phyloP scores from a whole-genome alignment of 2,113 vertebrate species.

The Notarius lentiginosus region DNA sequence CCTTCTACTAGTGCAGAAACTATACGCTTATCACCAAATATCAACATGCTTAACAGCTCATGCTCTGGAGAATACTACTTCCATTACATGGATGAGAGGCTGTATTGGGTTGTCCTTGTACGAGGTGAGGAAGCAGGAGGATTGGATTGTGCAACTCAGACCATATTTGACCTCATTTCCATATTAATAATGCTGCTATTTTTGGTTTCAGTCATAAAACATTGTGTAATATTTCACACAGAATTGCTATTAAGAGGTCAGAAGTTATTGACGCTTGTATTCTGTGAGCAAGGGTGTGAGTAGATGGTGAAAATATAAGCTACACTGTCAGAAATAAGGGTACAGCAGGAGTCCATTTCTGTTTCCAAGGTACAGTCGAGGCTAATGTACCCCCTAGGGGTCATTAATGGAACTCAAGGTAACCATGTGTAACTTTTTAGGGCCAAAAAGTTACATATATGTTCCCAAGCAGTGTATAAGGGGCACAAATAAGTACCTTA shows the following conservation, averaged over 20 bases:
- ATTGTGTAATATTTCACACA: background rate
- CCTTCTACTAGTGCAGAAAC: accelerated
- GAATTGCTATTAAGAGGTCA: background rate
- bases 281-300: background rate
- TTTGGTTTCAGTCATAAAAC: background rate
- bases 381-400: no score
- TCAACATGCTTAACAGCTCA: conserved; percentile 22
- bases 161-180: background rate
- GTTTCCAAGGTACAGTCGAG: no score
- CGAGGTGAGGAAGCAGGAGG: conserved; percentile 35
- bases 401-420: no score
- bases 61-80: conserved; percentile 40
- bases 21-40: accelerated
- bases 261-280: background rate
- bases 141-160: background rate
- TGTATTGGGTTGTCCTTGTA: conserved; percentile 39
- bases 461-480: no score
- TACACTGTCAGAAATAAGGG: no score
- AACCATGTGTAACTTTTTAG: no score
- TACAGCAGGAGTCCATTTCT: no score
- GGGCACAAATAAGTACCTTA: no score
- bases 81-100: background rate
- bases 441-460: no score
- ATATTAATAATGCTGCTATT: background rate
- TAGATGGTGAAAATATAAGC: background rate